Percentiles rank a stretch among this genome's conserved stretches.
Evolutionary conservation across 2,888 invertebrate species (phyloP).

Genomic region (Ectemnius cavifrons): DNA sequence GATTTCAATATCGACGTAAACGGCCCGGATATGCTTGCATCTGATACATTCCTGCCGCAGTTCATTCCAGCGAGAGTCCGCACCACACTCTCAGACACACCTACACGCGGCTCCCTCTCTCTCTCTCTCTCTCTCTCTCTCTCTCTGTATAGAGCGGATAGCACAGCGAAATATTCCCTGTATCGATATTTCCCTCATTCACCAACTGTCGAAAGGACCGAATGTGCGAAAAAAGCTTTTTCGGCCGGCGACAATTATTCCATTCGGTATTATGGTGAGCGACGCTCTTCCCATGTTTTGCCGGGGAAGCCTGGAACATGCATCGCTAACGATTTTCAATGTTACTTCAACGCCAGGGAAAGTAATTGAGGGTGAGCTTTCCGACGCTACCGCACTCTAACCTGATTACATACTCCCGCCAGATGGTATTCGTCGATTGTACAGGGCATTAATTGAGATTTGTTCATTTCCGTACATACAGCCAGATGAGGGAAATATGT

Average conservation of each 20-base stretch:
- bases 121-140: too few species aligned
- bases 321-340: slow-evolving; percentile 45
- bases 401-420: neutral
- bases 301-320: neutral
- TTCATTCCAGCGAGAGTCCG: too few species aligned
- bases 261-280: too few species aligned
- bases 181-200: neutral
- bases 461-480: too few species aligned
- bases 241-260: too few species aligned
- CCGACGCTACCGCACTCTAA: slow-evolving; percentile 3
- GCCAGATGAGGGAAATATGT: too few species aligned
- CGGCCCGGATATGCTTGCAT: slow-evolving; percentile 2
- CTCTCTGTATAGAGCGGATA: neutral
- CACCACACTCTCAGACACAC: too few species aligned
- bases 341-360: slow-evolving; percentile 36
- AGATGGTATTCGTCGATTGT: slow-evolving; percentile 11
- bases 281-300: too few species aligned
- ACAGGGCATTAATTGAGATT: too few species aligned
- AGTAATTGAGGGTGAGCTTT: slow-evolving; percentile 28
- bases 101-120: too few species aligned
- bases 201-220: neutral
- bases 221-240: too few species aligned
- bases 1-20: slow-evolving; percentile 54
- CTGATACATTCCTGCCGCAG: slow-evolving; percentile 2
- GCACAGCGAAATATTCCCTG: neutral